Percentiles rank a stretch among this genome's conserved stretches.
These are phyloP conservation scores for Pterobdella sp. DNA, from an alignment of 2,888 invertebrate species.

Conservation along the genomic window DNA sequence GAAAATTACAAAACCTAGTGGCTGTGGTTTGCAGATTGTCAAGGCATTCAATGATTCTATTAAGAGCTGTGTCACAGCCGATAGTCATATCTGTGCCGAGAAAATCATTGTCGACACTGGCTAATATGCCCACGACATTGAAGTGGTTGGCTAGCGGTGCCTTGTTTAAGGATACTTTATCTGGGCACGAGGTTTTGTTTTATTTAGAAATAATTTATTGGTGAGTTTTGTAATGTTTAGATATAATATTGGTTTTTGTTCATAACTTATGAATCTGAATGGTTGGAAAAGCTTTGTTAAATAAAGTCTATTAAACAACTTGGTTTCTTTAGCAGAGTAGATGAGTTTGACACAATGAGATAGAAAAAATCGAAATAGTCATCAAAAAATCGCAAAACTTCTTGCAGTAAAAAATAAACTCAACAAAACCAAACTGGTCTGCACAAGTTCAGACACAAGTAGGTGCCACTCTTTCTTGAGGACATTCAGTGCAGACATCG, in stretches of 20 bases:
- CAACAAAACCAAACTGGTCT: conserved; percentile 49
- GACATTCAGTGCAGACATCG: conserved; percentile 82
- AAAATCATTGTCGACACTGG: conserved; percentile 98
- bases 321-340: neutral
- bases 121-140: conserved; percentile 94
- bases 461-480: conserved; percentile 88
- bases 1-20: conserved; percentile 19
- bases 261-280: neutral
- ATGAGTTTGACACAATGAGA: neutral
- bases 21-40: conserved; percentile 90
- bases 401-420: neutral
- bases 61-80: conserved; percentile 92
- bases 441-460: conserved; percentile 72
- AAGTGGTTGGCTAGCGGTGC: conserved; percentile 65
- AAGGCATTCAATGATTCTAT: conserved; percentile 93
- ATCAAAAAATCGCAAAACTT: neutral
- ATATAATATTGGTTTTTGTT: neutral
- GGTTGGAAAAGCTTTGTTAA: no score
- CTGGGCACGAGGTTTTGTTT: conserved; percentile 38
- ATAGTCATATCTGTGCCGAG: conserved; percentile 99
- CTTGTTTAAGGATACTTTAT: conserved; percentile 69
- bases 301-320: no score
- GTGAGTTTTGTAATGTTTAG: neutral
- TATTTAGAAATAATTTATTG: neutral
- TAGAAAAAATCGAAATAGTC: neutral